Evolutionary conservation across 2,888 invertebrate species (phyloP), one percentile per base, ranked within the genome.

Genomic region (Eubasilissa splendida): DNA sequence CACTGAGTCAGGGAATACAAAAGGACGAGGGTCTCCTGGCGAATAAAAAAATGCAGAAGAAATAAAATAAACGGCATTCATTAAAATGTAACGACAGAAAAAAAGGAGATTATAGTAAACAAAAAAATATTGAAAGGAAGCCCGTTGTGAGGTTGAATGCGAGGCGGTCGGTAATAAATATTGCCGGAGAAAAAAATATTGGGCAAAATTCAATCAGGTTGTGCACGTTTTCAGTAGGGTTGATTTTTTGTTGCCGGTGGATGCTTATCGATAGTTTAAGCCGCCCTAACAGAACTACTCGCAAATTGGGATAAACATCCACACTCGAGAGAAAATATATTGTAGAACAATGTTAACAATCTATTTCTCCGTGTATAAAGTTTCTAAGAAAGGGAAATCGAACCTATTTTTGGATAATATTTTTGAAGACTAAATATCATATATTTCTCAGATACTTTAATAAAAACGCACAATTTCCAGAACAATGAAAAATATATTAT

Each of bases 11-110:
- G 77, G 79, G 56, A 76, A 53, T 56, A 79, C 68, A 79, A 82
- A 76, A 63, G 79, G 56, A 76, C 77, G 78, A 82, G 80, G 78
- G 71, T 56, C 71, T 58, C 71, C 77, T 5, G 59, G 58, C 68
- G 42, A 59, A 77, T 70, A 76, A 83, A 83, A 83, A 79, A 76
- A 74, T 76, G 52, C 79, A 77, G 22, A 77, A 81, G 78, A 80
- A 83, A 83, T 82, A 83, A 83, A 83, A 83, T 82, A 82, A 83
- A 83, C 79, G 79, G 80, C 77, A 83, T 83, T 83, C 83, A 83
- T 83, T 83, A 82, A 83, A 83, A 82, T 83, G 83, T 83, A 82
- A 79, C 83, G 83, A 80, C 80, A 82, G 80, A 77, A 82, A 80
- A 22, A 83, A 81, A 78, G 79, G 73, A 82, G 80, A 81, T 79